Percentiles rank a stretch among this genome's conserved stretches.
Conservation (phyloP, 2,888 invertebrate genomes). For the Polyommatus iphigenia region DNA sequence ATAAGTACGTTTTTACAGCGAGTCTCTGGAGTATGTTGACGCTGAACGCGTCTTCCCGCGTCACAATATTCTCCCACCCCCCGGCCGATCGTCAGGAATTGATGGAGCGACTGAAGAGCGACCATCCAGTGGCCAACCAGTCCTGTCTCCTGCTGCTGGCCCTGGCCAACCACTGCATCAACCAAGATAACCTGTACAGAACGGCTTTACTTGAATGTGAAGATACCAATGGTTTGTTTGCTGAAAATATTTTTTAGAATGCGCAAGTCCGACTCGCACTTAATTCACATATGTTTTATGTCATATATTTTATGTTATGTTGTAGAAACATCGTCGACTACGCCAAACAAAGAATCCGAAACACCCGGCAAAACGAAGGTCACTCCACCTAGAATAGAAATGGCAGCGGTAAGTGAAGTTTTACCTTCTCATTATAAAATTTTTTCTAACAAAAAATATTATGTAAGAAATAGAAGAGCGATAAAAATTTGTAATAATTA, state of each 20-base stretch:
- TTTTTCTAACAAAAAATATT: not conserved
- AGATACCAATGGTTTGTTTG: slow-evolving; percentile 84
- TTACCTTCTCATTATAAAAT: not conserved
- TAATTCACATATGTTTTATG: not conserved
- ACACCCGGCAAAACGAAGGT: slow-evolving; percentile 47
- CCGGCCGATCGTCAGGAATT: slow-evolving; percentile 67
- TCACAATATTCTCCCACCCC: slow-evolving; percentile 58
- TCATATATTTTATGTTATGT: not conserved
- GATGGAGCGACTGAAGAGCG: slow-evolving; percentile 72
- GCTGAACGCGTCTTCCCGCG: slow-evolving; percentile 74
- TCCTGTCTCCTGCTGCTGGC: slow-evolving; percentile 93
- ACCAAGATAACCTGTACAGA: slow-evolving; percentile 90
- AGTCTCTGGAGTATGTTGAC: slow-evolving; percentile 91
- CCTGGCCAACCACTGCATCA: slow-evolving; percentile 94
- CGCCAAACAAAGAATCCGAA: slow-evolving; percentile 58
- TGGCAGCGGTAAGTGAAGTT: slow-evolving; percentile 61
- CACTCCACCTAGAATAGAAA: slow-evolving; percentile 67
- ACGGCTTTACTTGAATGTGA: slow-evolving; percentile 90
- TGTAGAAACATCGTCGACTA: slow-evolving; percentile 58
- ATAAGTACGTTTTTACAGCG: slow-evolving; percentile 59
- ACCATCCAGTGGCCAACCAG: slow-evolving; percentile 92
- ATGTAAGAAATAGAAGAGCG: no score
- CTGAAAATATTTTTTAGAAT: not conserved
- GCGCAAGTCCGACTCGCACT: no score
- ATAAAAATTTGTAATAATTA: no score